Evolutionary conservation across 2,888 invertebrate species (phyloP), one percentile per base, ranked within the genome.

Genomic region (Ophonus ardosiacus): DNA sequence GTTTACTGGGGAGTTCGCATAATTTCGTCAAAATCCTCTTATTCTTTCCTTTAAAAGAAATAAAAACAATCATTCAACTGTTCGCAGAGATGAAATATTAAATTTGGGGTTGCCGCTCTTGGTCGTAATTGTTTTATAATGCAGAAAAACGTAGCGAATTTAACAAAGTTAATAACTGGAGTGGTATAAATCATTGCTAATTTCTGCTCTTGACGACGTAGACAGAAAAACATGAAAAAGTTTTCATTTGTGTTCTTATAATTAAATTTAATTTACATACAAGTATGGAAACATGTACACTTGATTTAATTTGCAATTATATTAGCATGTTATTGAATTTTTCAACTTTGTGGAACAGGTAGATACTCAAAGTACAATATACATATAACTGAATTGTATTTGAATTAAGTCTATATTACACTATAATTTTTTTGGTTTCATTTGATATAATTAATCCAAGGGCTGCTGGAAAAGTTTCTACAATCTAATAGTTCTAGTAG

Each of bases 171-270:
- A 63, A 63, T 63, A 21, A 17, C 63, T 21, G 21, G 21, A 63
- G 10, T 63, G 63, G 21, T 18, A 63, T 63, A 63, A 63, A 63
- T 63, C 63, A 63, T 63, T 63, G 63, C 21, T 63, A 24, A 63
- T 63, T 21, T 63, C 63, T 63, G 63, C 13, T 21, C 4, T 7
- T 63, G 63, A 63, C 24, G 24, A 51, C 43, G 13, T 51, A 10
- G 43, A 51, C 43, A 51, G 43, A 8, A 51, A 51, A 51, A 51
- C 43, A 51, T 5, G 13, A 51, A 51, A 51, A 51, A 51, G 43
- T 51, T 51, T 51, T 51, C 43, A 51, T 6, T 51, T 51, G 43
- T 51, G 13, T 51, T 51, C 13, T 51, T 51, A 51, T 51, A 51
- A 51, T 51, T 51, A 51, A 51, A 51, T 51, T 51, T 51, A 0